Evolutionary conservation across 1,140 invertebrate genomes (phyloP).

Genomic region (Glomeris maerens): DNA sequence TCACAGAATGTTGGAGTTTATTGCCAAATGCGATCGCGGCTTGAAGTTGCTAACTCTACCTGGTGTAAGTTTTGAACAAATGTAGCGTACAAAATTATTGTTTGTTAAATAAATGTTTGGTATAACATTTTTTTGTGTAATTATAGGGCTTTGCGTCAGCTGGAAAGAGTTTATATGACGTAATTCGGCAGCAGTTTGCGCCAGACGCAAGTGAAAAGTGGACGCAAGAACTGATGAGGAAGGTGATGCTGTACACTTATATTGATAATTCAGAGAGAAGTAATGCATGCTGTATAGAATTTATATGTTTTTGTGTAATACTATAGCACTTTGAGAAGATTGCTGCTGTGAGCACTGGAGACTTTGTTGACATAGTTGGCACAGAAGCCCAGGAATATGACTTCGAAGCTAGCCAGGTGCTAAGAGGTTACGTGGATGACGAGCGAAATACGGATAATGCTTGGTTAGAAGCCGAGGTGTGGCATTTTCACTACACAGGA

Average conservation of each 20-base stretch:
- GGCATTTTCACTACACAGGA: constrained; percentile 36
- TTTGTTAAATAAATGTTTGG: too few species aligned
- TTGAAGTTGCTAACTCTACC: constrained; percentile 16
- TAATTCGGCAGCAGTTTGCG: constrained; percentile 7
- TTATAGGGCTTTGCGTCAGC: constrained; percentile 12
- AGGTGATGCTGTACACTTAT: constrained; percentile 11
- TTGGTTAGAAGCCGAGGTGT: constrained; percentile 39
- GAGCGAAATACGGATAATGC: constrained; percentile 41
- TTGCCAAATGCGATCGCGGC: constrained; percentile 14
- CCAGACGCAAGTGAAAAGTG: neutral
- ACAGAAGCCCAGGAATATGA: constrained; percentile 14
- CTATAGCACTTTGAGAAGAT: constrained; percentile 13
- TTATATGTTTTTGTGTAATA: constrained; percentile 1
- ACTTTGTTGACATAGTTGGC: constrained; percentile 14
- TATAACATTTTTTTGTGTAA: too few species aligned
- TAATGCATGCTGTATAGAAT: too few species aligned
- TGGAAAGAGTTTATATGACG: constrained; percentile 7
- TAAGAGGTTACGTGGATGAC: constrained; percentile 38
- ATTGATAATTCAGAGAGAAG: neutral
- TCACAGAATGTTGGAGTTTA: constrained; percentile 19
- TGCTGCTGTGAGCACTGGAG: constrained; percentile 7
- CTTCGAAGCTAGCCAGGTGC: neutral
- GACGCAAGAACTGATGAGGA: constrained; percentile 7
- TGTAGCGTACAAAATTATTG: too few species aligned
- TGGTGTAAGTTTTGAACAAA: constrained; percentile 16